Conservation (phyloP, 2,888 invertebrate genomes). For the Luperina testacea region DNA sequence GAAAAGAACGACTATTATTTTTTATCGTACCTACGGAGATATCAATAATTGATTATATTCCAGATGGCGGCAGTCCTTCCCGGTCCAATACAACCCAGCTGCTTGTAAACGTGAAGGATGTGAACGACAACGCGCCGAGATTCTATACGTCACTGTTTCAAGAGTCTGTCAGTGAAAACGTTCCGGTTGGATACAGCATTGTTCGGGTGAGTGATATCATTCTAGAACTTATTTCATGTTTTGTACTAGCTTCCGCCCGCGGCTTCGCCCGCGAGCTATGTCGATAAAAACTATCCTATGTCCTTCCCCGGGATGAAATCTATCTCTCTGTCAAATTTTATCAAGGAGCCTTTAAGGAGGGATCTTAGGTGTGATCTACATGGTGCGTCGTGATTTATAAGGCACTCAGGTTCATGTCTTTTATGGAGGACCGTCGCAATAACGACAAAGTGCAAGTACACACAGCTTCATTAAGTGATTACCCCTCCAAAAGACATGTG, state of each 20-base stretch:
- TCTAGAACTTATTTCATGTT: neutral
- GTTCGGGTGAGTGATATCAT: slow-evolving; percentile 90
- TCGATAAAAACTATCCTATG: too few species aligned
- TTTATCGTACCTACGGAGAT: neutral
- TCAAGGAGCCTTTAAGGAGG: too few species aligned
- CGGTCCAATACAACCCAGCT: slow-evolving; percentile 98
- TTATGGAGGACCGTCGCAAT: neutral
- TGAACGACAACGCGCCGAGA: slow-evolving; percentile 98
- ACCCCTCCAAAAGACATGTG: too few species aligned
- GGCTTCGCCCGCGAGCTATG: too few species aligned
- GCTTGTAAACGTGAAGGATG: slow-evolving; percentile 97
- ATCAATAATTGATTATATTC: slow-evolving; percentile 35
- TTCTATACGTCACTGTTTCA: slow-evolving; percentile 98
- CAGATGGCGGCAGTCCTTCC: slow-evolving; percentile 98
- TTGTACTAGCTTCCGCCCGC: neutral
- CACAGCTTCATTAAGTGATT: too few species aligned
- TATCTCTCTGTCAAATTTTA: too few species aligned
- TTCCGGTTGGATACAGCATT: slow-evolving; percentile 96
- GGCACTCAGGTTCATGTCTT: neutral
- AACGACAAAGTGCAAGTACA: neutral
- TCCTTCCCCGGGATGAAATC: too few species aligned
- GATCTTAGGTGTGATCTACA: too few species aligned
- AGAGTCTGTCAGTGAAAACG: slow-evolving; percentile 97
- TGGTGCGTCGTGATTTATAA: neutral
- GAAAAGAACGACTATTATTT: neutral